Evolutionary conservation across 2,797 vertebrate species (phyloP).

Genomic region (Girardinus metallicus): DNA sequence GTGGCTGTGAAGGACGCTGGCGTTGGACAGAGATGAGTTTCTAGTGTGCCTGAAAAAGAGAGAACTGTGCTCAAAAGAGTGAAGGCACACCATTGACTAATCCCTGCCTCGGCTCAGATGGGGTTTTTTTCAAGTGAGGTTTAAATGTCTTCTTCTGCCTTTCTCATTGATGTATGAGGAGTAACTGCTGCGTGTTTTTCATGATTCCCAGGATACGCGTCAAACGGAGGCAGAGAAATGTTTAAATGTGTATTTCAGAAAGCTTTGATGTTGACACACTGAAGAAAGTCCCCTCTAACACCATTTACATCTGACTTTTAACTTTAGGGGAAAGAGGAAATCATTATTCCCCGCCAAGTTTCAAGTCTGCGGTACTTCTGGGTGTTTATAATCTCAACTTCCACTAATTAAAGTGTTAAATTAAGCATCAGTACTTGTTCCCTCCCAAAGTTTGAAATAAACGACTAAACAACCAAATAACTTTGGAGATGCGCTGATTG

Average conservation of each 20-base stretch:
- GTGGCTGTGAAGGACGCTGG: conserved; percentile 34
- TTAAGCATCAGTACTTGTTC: neutral
- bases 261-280: neutral
- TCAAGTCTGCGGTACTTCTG: neutral
- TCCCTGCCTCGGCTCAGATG: conserved; percentile 17
- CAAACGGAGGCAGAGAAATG: neutral
- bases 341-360: neutral
- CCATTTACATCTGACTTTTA: neutral
- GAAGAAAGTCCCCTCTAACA: neutral
- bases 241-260: conserved; percentile 6
- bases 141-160: conserved; percentile 19
- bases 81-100: conserved; percentile 27
- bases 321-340: conserved; percentile 1
- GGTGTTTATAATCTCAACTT: neutral
- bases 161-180: conserved; percentile 10
- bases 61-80: conserved; percentile 12
- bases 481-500: neutral
- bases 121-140: neutral
- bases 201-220: neutral
- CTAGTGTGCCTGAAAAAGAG: conserved; percentile 34
- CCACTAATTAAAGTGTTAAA: neutral
- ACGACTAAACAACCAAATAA: neutral
- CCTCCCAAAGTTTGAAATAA: neutral
- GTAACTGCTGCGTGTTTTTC: neutral
- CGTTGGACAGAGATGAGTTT: conserved; percentile 34